Evolutionary conservation across 2,888 invertebrate species (phyloP), one percentile per base, ranked within the genome.

Genomic region (Harpagoxenus sublaevis): DNA sequence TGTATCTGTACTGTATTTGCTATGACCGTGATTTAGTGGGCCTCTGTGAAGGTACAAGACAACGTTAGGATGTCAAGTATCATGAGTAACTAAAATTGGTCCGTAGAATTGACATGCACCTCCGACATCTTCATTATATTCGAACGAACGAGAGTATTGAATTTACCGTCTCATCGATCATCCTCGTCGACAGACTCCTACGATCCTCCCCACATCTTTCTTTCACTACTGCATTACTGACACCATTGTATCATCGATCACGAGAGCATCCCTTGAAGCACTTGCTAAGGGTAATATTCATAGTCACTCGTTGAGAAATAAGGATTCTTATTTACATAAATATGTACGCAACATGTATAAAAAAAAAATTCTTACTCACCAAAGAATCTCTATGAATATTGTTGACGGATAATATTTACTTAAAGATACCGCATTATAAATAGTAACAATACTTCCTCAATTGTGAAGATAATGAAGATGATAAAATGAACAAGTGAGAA

Each of bases 161-260:
- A 73, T 78, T 70, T 74, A 48, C 62, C n/a, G 51, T 48, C 31
- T 18, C 86, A 88, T 88, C 84, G 84, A 88, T 88, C 86, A 88
- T 88, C 71, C 60, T 86, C 74, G 53, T 71, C 31, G 74, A 45
- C 74, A 60, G 31, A 74, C 31, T 74, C 15, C 31, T 42, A 73
- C 57, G 15, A 45, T 60, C 28, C 8, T 55, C 42, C 12, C n/a
- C 45, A 5, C 12, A 48, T 45, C n/a, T 23, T 60, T 63, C 31
- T 15, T 23, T 62, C 75, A 35, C 28, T 35, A n/a, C 15, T 31
- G 9, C n/a, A 23, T 73, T 73, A 73, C 63, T 62, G n/a, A 45
- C 31, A n/a, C 8, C 63, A 63, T 45, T 45, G 31, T 71, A 45
- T 18, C 42, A 73, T 73, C 55, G 57, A 62, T 62, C 45, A 45